Evolutionary conservation across 64 coral and sea anemone genomes (phyloP).

Genomic region (Pocillopora verrucosa): DNA sequence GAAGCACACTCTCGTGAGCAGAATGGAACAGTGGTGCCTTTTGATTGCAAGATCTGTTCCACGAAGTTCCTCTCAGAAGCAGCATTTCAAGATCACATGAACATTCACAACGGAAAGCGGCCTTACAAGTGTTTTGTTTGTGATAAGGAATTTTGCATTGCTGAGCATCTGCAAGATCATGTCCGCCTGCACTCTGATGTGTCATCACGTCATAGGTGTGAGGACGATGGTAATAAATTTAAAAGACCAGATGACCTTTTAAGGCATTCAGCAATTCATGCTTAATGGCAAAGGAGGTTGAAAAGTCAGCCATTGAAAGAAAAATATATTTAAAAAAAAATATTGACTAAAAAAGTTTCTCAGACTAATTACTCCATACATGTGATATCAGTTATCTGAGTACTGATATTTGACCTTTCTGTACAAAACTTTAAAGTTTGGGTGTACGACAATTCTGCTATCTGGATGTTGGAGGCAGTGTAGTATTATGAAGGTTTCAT

Average conservation of each 20-base stretch:
- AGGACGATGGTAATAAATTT: background rate
- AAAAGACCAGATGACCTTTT: background rate
- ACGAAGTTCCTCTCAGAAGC: constrained; percentile 53
- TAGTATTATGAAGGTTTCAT: too few relatives aligned
- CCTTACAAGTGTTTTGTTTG: constrained; percentile 84
- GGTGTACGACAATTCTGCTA: too few relatives aligned
- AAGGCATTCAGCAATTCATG: constrained; percentile 31
- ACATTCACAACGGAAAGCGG: constrained; percentile 74
- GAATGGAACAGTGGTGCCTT: constrained; percentile 4
- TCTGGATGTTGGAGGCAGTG: too few relatives aligned
- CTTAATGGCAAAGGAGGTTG: background rate
- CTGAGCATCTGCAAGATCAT: constrained; percentile 80
- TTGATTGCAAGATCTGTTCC: constrained; percentile 84
- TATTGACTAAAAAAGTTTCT: too few relatives aligned
- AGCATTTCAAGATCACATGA: constrained; percentile 91
- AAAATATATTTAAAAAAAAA: too few relatives aligned
- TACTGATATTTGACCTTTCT: too few relatives aligned
- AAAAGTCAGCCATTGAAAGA: background rate
- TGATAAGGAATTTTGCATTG: constrained; percentile 83
- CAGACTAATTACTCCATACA: too few relatives aligned
- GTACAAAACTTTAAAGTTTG: too few relatives aligned
- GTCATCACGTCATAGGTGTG: background rate
- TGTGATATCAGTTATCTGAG: too few relatives aligned
- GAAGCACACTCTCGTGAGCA: constrained; percentile 59
- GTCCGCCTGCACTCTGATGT: constrained; percentile 58